Evolutionary conservation across 2,113 vertebrate species (phyloP), one percentile per base, ranked within the genome.

Genomic region (Mandrillus leucophaeus): DNA sequence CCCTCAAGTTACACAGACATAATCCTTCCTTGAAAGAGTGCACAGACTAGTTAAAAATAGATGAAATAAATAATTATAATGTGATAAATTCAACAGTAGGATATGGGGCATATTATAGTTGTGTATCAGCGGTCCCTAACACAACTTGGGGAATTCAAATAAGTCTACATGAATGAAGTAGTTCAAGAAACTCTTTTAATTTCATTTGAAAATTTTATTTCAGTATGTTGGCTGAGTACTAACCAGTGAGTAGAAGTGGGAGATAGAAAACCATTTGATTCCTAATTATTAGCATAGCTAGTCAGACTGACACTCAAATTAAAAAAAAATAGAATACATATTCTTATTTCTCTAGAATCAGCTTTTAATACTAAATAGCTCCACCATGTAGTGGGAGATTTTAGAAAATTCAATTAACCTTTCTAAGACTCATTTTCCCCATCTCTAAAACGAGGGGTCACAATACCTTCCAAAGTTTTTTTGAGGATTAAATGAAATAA

Each of bases 1-100:
- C 64, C 88, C 79, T 95, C 59, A 72, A 88, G 4, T 93, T 97
- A 81, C 40, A 97, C 93, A 96, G n/a, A 61, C 40, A 93, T 13
- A 2, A 72, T 45, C 8, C n/a, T 57, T 84, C 72, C 76, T 93
- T 95, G 17, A 96, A 87, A 91, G 3, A 61, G 14, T 73, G 66
- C 20, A 82, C 27, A 93, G 45, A 52, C 45, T 78, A 83, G 35
- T 43, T 88, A 40, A 43, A 96, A 90, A 45, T 23, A 78, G 35
- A 83, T 2, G 59, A 97, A 95, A 93, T 27, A 81, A 93, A 95
- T 48, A 85, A 94, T 68, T 83, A 86, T 50, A 90, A 70, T 3
- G 3, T 55, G 17, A 90, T 72, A 30, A 82, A 61, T 59, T 11
- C 22, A 90, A 22, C 83, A 80, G 70, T 61, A 66, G 32, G 13